Evolutionary conservation across 1,140 invertebrate genomes (phyloP).

Genomic region (Brachionus rubens): DNA sequence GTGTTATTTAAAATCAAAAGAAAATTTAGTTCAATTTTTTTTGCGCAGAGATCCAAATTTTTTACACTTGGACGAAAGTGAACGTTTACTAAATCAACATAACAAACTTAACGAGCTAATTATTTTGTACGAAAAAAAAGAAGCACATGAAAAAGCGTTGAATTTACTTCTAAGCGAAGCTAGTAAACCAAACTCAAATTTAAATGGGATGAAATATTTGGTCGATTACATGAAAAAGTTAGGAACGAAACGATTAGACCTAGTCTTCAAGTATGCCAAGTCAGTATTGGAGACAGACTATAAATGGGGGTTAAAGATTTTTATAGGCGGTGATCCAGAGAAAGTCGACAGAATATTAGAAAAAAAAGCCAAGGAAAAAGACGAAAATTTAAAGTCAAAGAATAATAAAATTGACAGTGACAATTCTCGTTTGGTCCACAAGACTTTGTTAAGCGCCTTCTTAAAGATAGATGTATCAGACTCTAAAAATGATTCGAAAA

Average conservation of each 20-base stretch:
- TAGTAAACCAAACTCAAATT: conserved; percentile 70
- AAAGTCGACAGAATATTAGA: background rate
- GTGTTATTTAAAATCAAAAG: conserved; percentile 92
- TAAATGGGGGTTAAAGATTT: conserved; percentile 76
- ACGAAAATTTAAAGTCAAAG: background rate
- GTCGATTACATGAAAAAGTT: conserved; percentile 87
- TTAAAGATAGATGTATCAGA: conserved; percentile 22
- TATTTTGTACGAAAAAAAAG: conserved; percentile 90
- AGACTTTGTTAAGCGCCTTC: background rate
- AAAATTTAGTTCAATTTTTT: conserved; percentile 82
- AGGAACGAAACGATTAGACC: conserved; percentile 75
- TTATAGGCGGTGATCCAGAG: conserved; percentile 34
- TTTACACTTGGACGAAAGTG: conserved; percentile 88
- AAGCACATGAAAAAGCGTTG: conserved; percentile 82
- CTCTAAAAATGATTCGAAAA: background rate
- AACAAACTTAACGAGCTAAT: conserved; percentile 88
- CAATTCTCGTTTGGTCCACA: background rate
- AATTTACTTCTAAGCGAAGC: conserved; percentile 79
- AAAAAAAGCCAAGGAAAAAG: background rate
- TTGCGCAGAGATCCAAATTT: conserved; percentile 80
- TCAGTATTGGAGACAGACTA: conserved; percentile 83
- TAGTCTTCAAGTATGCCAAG: conserved; percentile 90
- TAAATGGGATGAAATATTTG: conserved; percentile 76
- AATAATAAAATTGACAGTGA: background rate
- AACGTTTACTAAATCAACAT: conserved; percentile 77